These are phyloP conservation scores for Triops longicaudatus DNA, from an alignment of 1,140 invertebrate species.

Conservation along the genomic window DNA sequence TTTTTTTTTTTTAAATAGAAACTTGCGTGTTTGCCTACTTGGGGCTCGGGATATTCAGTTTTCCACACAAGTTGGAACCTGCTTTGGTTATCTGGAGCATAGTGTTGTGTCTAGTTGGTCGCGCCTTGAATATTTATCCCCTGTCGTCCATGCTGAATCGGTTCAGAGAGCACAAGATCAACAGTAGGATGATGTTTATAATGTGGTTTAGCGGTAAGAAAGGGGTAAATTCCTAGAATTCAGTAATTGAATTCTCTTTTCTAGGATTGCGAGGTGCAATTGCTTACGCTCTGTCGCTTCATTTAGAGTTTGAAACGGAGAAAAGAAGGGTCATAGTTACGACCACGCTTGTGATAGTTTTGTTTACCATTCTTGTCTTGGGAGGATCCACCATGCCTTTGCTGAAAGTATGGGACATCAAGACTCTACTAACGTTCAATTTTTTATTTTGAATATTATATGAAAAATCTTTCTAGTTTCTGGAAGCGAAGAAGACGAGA, in stretches of 20 bases:
- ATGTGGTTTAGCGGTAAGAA: constrained; percentile 94
- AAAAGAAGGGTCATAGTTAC: constrained; percentile 93
- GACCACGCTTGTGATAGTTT: constrained; percentile 90
- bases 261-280: constrained; percentile 88
- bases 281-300: constrained; percentile 92
- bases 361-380: constrained; percentile 89
- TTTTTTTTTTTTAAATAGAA: constrained; percentile 47
- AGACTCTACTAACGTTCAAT: too few relatives aligned
- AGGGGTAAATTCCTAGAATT: neutral
- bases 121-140: constrained; percentile 95
- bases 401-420: constrained; percentile 53
- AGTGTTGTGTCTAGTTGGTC: constrained; percentile 79
- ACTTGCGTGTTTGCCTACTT: constrained; percentile 99
- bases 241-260: constrained; percentile 33
- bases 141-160: constrained; percentile 86
- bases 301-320: constrained; percentile 88
- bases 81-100: constrained; percentile 83
- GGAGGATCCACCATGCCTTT: constrained; percentile 96
- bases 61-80: constrained; percentile 61
- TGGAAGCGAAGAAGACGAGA: constrained; percentile 54
- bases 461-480: too few relatives aligned
- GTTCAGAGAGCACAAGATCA: constrained; percentile 95
- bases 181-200: constrained; percentile 96
- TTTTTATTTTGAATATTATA: too few relatives aligned
- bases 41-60: constrained; percentile 94